A percentile compares a stretch with the other conserved stretches of the same genome.
phyloP scores from a whole-genome alignment of 2,888 invertebrate genomes.

The Marasmarcha lunaedactyla region DNA sequence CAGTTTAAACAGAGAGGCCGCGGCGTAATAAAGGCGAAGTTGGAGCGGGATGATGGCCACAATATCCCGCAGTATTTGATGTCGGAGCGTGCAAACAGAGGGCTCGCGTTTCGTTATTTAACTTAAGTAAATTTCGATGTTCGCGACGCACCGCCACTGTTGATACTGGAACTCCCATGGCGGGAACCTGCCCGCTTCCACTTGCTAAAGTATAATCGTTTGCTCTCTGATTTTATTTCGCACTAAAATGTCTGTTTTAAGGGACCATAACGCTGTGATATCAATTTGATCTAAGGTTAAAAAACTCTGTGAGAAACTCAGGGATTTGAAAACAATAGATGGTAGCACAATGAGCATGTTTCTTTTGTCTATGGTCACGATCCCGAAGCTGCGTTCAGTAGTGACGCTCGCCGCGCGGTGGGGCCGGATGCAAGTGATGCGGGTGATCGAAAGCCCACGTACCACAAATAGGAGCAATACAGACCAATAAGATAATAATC shows the following conservation, averaged over 20 bases:
- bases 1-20: conserved; percentile 32
- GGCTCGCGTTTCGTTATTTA: conserved; percentile 65
- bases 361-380: conserved; percentile 16
- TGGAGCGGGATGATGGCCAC: conserved; percentile 24
- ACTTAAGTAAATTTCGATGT: conserved; percentile 70
- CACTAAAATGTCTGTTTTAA: neutral
- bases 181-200: conserved; percentile 25
- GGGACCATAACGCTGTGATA: neutral
- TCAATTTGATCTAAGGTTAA: neutral
- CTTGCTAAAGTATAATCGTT: neutral
- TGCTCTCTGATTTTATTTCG: neutral
- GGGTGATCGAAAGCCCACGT: conserved; percentile 16
- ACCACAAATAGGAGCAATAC: conserved; percentile 15
- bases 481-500: conserved; percentile 15
- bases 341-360: neutral
- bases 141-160: conserved; percentile 44
- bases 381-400: conserved; percentile 3
- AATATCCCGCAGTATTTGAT: conserved; percentile 46
- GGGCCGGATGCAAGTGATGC: too few relatives aligned
- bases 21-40: conserved; percentile 37
- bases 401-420: too few relatives aligned
- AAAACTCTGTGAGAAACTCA: neutral
- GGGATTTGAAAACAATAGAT: neutral
- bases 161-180: conserved; percentile 33
- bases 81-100: conserved; percentile 52